phyloP scores from a whole-genome alignment of 1,140 invertebrate species.

The Aethina tumida region DNA sequence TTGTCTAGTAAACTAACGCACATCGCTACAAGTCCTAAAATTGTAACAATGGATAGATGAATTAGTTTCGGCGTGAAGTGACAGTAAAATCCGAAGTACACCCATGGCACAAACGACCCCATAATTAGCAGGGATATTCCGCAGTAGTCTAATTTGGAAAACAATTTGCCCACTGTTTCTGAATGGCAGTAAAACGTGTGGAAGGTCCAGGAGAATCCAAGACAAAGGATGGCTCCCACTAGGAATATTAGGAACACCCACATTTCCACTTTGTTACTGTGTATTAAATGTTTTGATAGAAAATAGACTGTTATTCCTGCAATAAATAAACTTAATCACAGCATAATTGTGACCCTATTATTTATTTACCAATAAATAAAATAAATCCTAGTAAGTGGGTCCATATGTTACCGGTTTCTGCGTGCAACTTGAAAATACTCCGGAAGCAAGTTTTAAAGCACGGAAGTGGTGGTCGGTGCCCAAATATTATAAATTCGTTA shows the following conservation, averaged over 20 bases:
- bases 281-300: too few relatives aligned
- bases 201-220: conserved; percentile 93
- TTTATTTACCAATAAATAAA: too few relatives aligned
- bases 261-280: too few relatives aligned
- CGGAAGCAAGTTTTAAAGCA: too few relatives aligned
- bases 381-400: too few relatives aligned
- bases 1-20: conserved; percentile 95
- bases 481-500: too few relatives aligned
- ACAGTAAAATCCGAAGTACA: conserved; percentile 99
- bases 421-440: too few relatives aligned
- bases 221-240: conserved; percentile 89
- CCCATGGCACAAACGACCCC: conserved; percentile 97
- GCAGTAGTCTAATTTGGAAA: conserved; percentile 98
- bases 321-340: too few relatives aligned
- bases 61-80: conserved; percentile 71
- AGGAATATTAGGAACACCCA: conserved; percentile 87
- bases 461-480: too few relatives aligned
- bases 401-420: too few relatives aligned
- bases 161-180: conserved; percentile 88
- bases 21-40: conserved; percentile 84
- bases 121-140: conserved; percentile 96
- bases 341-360: too few relatives aligned
- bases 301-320: too few relatives aligned
- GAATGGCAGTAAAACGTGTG: conserved; percentile 98
- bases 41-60: conserved; percentile 78